Evolutionary conservation across 2,888 invertebrate genomes (phyloP).

Genomic region (Meghimatium bilineatum): DNA sequence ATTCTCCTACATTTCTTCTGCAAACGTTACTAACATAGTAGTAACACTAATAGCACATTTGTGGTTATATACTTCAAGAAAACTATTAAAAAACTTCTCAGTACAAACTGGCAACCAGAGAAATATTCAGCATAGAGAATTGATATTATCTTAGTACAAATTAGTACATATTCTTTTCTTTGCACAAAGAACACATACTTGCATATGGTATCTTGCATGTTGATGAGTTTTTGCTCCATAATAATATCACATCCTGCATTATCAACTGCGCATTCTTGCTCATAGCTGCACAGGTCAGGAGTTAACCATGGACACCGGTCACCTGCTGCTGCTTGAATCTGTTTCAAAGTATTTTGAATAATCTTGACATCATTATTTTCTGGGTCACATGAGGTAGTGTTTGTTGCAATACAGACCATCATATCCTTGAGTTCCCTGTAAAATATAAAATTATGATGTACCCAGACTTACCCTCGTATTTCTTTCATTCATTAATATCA

Average conservation of each 20-base stretch:
- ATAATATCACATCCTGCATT: conserved; percentile 47
- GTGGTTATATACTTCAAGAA: background rate
- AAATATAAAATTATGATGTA: background rate
- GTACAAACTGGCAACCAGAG: background rate
- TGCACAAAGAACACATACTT: conserved; percentile 32
- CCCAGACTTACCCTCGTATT: background rate
- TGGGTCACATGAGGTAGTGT: conserved; percentile 48
- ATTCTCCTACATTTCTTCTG: too few species aligned
- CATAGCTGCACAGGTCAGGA: conserved; percentile 46
- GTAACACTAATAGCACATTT: background rate
- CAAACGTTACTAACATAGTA: too few species aligned
- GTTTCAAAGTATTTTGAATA: conserved; percentile 28
- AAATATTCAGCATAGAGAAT: too few species aligned
- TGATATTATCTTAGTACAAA: too few species aligned
- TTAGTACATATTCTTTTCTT: too few species aligned
- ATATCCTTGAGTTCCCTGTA: conserved; percentile 49
- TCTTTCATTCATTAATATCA: background rate
- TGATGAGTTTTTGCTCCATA: conserved; percentile 46
- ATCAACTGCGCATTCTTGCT: conserved; percentile 42
- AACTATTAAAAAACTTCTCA: background rate
- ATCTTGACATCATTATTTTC: conserved; percentile 34
- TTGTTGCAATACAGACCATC: conserved; percentile 50
- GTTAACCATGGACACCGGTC: conserved; percentile 48
- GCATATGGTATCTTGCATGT: conserved; percentile 43
- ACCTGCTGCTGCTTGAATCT: conserved; percentile 30